Base-by-base conservation (phyloP, 2,888 invertebrate species). In the Caenorhabditis sp. region DNA sequence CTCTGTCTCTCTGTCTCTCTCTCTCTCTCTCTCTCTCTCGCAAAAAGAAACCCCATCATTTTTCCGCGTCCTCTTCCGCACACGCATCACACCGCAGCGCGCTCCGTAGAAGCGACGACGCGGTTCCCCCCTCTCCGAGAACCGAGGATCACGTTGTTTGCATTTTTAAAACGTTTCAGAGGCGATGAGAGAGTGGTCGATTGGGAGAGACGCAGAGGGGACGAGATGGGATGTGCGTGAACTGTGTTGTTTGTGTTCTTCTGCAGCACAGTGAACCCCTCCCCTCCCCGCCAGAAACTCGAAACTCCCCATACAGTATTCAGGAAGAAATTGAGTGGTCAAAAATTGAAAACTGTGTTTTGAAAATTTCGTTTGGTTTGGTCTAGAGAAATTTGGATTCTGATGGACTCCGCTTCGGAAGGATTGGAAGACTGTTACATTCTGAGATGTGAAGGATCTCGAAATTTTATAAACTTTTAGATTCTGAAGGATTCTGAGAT, bases 11-110 rank as follows among this genome's bases (percentile, higher is more conserved):
- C n/a, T n/a, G n/a, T n/a, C n/a, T n/a, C n/a, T n/a, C n/a, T n/a
- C n/a, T n/a, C n/a, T n/a, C n/a, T n/a, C n/a, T n/a, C n/a, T n/a
- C n/a, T n/a, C n/a, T n/a, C n/a, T n/a, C n/a, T n/a, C n/a, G n/a
- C 31, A 35, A 35, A 35, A 35, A 35, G 38, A 38, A 38, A 38
- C 31, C 31, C 31, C 4, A 5, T 44, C 64, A 54, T 49, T 77
- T 72, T 76, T 76, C 82, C 76, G 82, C 82, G 82, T 77, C 76
- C 82, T 76, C 72, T 76, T 76, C 82, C 82, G 82, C 77, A 68
- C 82, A 68, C 66, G 76, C 82, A 58, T 56, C 64, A n/a, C n/a
- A n/a, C n/a, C n/a, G n/a, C n/a, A n/a, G 35, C 49, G 38, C 69
- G 69, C 49, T 14, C n/a, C n/a, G n/a, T n/a, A n/a, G n/a, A n/a